These are phyloP conservation scores for Hetaerina titia DNA, from an alignment of 2,888 invertebrate genomes.

Conservation along the genomic window DNA sequence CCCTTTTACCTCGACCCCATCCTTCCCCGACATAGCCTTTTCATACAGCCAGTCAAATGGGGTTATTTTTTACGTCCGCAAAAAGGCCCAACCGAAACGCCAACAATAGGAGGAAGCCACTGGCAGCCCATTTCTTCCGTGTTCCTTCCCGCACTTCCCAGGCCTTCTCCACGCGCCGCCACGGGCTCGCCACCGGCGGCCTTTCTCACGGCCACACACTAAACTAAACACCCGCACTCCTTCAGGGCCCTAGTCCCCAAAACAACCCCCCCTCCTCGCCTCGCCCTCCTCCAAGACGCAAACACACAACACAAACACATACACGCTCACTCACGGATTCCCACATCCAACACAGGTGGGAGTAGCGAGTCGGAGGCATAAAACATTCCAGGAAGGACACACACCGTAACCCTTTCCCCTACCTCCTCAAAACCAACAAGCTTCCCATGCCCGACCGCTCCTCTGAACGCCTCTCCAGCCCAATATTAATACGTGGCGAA, in stretches of 20 bases:
- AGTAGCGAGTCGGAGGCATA: not conserved
- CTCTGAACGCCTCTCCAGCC: not conserved
- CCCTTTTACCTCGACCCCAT: not conserved
- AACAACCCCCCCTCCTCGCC: not conserved
- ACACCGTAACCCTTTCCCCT: not conserved
- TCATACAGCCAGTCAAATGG: conserved; percentile 5
- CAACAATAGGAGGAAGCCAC: conserved; percentile 60
- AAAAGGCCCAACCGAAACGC: conserved; percentile 18
- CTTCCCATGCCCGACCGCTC: not conserved
- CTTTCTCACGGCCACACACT: conserved; percentile 61
- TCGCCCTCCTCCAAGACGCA: not conserved
- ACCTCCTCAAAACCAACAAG: not conserved
- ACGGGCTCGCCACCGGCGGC: conserved; percentile 20
- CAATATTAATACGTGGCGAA: not conserved
- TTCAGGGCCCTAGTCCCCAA: not conserved
- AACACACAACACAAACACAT: not conserved
- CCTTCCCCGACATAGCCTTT: not conserved
- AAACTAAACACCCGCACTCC: conserved; percentile 46
- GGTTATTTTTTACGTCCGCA: not conserved
- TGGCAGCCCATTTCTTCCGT: conserved; percentile 25
- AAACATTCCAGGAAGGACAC: conserved; percentile 31
- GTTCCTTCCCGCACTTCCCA: not conserved
- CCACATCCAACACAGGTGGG: not conserved
- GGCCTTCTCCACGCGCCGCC: not conserved
- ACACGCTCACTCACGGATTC: no score